Evolutionary conservation across 2,888 invertebrate species (phyloP).

Genomic region (Apodemia zela): DNA sequence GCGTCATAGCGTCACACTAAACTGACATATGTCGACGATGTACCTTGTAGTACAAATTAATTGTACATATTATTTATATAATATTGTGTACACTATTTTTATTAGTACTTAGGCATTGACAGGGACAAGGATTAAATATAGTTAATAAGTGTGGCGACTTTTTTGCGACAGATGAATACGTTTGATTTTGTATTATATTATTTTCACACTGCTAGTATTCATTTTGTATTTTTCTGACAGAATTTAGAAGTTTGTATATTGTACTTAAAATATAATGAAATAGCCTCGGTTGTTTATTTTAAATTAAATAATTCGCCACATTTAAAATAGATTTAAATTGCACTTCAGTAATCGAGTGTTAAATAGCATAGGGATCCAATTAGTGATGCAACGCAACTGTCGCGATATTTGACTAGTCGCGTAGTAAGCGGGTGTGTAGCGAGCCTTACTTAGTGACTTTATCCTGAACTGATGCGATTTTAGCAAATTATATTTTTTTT

Average conservation of each 20-base stretch:
- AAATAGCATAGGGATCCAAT: constrained; percentile 8
- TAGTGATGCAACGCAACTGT: constrained; percentile 3
- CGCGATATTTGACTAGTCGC: constrained; percentile 9
- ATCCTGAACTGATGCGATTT: constrained; percentile 47
- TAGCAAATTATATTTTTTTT: constrained; percentile 63
- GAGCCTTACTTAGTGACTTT: constrained; percentile 48
- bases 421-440: constrained; percentile 32
- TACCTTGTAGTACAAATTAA: constrained; percentile 26
- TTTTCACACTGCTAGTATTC: constrained; percentile 10
- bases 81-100: constrained; percentile 23
- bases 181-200: constrained; percentile 11
- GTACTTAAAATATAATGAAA: constrained; percentile 7
- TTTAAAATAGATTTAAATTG: constrained; percentile 15
- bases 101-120: constrained; percentile 16
- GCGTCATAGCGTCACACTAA: constrained; percentile 35
- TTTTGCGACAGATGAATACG: constrained; percentile 11
- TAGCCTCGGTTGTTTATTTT: constrained; percentile 7
- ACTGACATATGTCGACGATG: constrained; percentile 18
- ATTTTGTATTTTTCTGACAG: constrained; percentile 11
- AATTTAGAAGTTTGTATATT: constrained; percentile 13
- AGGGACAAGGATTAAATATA: constrained; percentile 15
- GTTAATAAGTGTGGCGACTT: constrained; percentile 12
- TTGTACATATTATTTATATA: constrained; percentile 39
- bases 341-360: constrained; percentile 17
- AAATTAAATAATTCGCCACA: constrained; percentile 14